phyloP scores from a whole-genome alignment of 2,797 vertebrate genomes.

The Spheniscus humboldti region DNA sequence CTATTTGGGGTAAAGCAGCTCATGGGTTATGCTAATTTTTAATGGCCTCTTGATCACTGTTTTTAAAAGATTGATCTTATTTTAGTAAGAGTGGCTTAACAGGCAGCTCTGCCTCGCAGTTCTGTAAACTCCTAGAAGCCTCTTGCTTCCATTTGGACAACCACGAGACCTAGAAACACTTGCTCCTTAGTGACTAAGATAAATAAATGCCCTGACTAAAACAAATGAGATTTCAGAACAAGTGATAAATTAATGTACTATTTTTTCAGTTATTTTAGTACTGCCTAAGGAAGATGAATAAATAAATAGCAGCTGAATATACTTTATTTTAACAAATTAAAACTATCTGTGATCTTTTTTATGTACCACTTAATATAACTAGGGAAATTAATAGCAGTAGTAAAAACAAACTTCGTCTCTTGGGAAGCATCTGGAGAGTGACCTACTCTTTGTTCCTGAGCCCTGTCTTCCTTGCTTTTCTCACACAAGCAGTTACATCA shows the following conservation, averaged over 20 bases:
- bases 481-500: neutral
- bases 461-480: neutral
- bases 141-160: neutral
- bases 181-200: neutral
- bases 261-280: neutral
- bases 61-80: neutral
- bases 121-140: neutral
- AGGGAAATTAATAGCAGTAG: neutral
- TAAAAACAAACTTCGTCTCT: neutral
- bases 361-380: neutral
- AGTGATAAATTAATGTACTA: neutral
- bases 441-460: neutral
- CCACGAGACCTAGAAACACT: neutral
- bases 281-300: neutral
- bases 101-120: neutral
- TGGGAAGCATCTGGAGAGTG: neutral
- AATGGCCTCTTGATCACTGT: neutral
- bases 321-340: neutral
- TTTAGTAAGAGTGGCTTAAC: neutral
- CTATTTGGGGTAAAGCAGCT: neutral
- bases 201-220: neutral
- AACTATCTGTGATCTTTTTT: neutral
- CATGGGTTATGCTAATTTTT: neutral
- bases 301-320: neutral
- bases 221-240: neutral